Conservation (phyloP, 2,113 vertebrate genomes). For the Tenebrosternarchus preto region DNA sequence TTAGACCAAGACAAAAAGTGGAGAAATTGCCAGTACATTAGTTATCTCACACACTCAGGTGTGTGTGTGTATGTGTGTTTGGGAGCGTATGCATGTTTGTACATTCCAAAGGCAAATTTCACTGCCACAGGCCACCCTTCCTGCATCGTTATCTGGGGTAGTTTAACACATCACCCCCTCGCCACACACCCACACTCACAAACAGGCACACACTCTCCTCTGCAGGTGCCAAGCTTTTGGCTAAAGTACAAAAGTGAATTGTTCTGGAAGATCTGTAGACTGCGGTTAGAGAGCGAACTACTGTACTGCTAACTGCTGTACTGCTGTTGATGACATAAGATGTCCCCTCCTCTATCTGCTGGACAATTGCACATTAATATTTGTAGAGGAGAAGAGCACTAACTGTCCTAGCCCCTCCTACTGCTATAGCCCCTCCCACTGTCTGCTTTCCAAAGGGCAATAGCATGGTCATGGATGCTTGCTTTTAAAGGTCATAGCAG, state of each 20-base stretch:
- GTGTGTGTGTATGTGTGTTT: constrained; percentile 1
- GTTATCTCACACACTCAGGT: background rate
- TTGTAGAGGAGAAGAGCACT: constrained; percentile 35
- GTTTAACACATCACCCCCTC: background rate
- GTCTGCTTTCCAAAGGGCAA: constrained; percentile 6
- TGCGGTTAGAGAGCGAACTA: too few relatives aligned
- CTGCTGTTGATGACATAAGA: constrained; percentile 17
- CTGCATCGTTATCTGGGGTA: constrained; percentile 29
- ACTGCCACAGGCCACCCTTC: constrained; percentile 37
- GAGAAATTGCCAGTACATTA: constrained; percentile 23
- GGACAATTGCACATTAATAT: constrained; percentile 45
- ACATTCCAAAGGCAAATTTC: constrained; percentile 13
- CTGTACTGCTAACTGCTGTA: constrained; percentile 13
- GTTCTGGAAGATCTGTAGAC: constrained; percentile 4
- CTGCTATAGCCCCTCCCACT: constrained; percentile 1
- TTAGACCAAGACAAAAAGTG: background rate
- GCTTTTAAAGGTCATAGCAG: constrained; percentile 23
- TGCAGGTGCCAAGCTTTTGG: background rate
- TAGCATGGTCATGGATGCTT: constrained; percentile 20
- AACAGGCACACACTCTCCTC: constrained; percentile 1
- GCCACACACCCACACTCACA: background rate
- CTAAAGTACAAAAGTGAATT: constrained; percentile 19
- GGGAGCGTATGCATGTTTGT: too few relatives aligned
- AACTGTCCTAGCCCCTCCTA: constrained; percentile 11
- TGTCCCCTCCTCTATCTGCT: constrained; percentile 18